A percentile compares a stretch with the other conserved stretches of the same genome.
phyloP scores from a whole-genome alignment of 1,140 invertebrate species.

The Zaprionus vittiger region DNA sequence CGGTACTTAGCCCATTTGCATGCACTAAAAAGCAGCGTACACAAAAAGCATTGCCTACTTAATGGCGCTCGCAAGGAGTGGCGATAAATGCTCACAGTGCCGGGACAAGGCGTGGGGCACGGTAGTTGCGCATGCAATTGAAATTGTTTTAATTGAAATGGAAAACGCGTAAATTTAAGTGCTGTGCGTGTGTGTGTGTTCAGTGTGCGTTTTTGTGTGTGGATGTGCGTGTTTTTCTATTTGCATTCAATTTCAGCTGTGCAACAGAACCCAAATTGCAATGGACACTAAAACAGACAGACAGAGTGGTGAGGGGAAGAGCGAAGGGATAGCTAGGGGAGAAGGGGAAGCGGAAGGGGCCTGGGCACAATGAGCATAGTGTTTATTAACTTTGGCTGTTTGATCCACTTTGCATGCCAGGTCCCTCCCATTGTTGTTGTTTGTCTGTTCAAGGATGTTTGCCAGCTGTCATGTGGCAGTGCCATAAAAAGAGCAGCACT shows the following conservation, averaged over 20 bases:
- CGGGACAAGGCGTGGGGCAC: too few species aligned
- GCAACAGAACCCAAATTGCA: conserved; percentile 78
- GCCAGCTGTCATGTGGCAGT: conserved; percentile 60
- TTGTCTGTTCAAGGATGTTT: conserved; percentile 62
- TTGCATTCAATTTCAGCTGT: conserved; percentile 78
- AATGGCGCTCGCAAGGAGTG: conserved; percentile 57
- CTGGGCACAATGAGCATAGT: conserved; percentile 55
- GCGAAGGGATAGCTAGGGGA: neutral
- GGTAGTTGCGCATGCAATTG: conserved; percentile 7
- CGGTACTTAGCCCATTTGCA: conserved; percentile 54
- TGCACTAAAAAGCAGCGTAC: conserved; percentile 52
- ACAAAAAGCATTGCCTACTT: conserved; percentile 62
- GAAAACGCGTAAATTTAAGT: conserved; percentile 80
- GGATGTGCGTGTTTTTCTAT: conserved; percentile 68
- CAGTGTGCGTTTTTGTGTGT: conserved; percentile 22
- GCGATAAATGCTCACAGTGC: conserved; percentile 53
- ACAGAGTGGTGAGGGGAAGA: neutral
- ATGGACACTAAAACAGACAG: conserved; percentile 64
- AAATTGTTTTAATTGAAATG: conserved; percentile 81
- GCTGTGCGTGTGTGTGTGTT: conserved; percentile 47
- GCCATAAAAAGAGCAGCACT: conserved; percentile 43
- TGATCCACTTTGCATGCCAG: conserved; percentile 74
- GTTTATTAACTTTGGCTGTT: conserved; percentile 82
- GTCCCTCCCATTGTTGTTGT: conserved; percentile 37
- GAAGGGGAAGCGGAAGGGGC: neutral